These are phyloP conservation scores for Asobara japonica DNA, from an alignment of 1,140 invertebrate genomes.

Conservation along the genomic window DNA sequence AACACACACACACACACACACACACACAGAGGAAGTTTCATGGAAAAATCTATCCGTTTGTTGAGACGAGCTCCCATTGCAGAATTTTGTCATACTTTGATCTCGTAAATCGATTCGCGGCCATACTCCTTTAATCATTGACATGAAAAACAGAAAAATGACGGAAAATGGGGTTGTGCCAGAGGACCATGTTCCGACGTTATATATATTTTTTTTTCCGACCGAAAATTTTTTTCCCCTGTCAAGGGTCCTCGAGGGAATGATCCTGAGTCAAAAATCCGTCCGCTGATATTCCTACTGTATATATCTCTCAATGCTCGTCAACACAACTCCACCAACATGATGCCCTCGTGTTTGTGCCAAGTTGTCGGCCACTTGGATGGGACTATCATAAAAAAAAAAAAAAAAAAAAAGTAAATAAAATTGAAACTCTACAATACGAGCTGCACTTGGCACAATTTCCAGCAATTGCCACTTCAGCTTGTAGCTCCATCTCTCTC, in stretches of 20 bases:
- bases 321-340: not conserved
- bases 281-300: not conserved
- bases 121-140: no score
- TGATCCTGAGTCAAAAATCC: not conserved
- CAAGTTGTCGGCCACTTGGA: conserved; percentile 30
- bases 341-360: conserved; percentile 32
- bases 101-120: no score
- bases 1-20: no score
- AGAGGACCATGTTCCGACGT: not conserved
- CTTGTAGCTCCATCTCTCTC: not conserved
- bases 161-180: no score
- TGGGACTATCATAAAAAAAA: conserved; percentile 10
- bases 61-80: no score
- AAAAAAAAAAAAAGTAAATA: conserved; percentile 18
- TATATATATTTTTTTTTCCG: not conserved
- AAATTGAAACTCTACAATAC: conserved; percentile 26
- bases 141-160: no score
- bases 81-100: no score
- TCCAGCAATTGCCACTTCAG: conserved; percentile 9
- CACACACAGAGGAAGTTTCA: no score
- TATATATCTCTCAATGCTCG: not conserved
- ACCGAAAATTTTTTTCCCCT: no score
- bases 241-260: not conserved
- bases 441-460: conserved; percentile 19
- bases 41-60: no score